Evolutionary conservation across 2,113 vertebrate genomes (phyloP).

Genomic region (Oreotrochilus melanogaster): DNA sequence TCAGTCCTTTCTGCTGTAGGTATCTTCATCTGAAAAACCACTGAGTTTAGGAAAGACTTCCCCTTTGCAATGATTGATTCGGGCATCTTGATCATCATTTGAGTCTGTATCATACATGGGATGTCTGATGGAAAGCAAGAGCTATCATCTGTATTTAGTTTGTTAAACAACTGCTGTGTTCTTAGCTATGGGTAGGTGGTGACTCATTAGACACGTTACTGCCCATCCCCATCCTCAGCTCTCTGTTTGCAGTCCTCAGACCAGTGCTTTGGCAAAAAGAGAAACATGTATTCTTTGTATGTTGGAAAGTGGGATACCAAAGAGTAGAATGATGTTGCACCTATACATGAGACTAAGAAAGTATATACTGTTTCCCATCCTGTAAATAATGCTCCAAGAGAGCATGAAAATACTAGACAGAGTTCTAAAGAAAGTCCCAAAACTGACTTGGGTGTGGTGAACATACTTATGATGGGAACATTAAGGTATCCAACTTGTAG

Average conservation of each 20-base stretch:
- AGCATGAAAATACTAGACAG: not conserved
- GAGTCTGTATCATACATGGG: not conserved
- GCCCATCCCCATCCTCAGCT: not conserved
- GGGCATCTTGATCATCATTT: not conserved
- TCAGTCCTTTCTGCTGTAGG: not conserved
- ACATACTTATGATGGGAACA: not conserved
- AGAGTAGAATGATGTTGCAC: not conserved
- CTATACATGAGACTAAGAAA: fast-evolving
- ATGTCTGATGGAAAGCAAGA: not conserved
- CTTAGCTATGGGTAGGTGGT: not conserved
- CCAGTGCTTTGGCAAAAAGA: not conserved
- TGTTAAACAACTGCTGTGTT: not conserved
- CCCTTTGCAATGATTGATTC: fast-evolving
- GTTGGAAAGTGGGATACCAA: not conserved
- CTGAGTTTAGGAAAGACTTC: not conserved
- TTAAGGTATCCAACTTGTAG: not conserved
- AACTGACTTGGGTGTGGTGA: not conserved
- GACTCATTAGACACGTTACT: not conserved
- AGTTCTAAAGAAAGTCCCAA: not conserved
- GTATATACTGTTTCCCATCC: fast-evolving
- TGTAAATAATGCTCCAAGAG: not conserved
- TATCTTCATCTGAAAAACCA: not conserved
- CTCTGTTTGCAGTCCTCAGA: not conserved
- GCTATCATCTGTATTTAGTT: fast-evolving
- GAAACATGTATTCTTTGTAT: not conserved